A percentile compares a stretch with the other conserved stretches of the same genome.
phyloP scores from a whole-genome alignment of 2,113 vertebrate genomes.

The Pluvianellus socialis region DNA sequence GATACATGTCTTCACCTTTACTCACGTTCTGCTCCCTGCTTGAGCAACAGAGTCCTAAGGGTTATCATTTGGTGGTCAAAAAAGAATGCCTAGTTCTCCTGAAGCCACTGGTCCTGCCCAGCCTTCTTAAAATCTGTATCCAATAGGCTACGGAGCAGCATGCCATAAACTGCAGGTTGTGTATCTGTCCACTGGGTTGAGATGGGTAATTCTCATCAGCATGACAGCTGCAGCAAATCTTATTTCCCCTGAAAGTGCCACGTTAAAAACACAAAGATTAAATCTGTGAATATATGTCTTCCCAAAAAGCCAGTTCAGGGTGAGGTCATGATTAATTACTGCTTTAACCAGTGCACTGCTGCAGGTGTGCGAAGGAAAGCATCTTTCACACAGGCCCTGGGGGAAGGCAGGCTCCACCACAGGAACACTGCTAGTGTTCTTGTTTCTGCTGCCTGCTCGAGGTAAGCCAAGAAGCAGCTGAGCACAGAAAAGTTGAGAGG shows the following conservation, averaged over 20 bases:
- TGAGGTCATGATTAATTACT: neutral
- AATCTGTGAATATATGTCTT: neutral
- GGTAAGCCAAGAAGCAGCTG: fast-evolving
- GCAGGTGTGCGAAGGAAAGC: neutral
- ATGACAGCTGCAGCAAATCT: neutral
- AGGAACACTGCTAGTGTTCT: fast-evolving
- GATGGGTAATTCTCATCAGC: neutral
- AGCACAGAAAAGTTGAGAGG: neutral
- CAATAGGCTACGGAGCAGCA: neutral
- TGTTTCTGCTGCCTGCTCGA: fast-evolving
- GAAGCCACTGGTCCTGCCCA: neutral
- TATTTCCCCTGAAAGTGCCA: neutral
- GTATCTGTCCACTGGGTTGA: neutral
- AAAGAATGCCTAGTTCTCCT: neutral
- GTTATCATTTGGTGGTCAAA: neutral
- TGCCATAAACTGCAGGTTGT: neutral
- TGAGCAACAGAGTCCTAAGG: fast-evolving
- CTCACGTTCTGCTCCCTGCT: neutral
- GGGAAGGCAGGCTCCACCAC: neutral
- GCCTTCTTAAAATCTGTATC: neutral
- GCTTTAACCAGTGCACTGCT: neutral
- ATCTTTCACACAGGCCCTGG: neutral
- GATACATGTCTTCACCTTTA: fast-evolving
- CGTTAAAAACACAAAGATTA: fast-evolving
- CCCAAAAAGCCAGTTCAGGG: neutral